A percentile compares a stretch with the other conserved stretches of the same genome.
Evolutionary conservation across 2,113 vertebrate species (phyloP).

Genomic region (Reinhardtius hippoglossoides): DNA sequence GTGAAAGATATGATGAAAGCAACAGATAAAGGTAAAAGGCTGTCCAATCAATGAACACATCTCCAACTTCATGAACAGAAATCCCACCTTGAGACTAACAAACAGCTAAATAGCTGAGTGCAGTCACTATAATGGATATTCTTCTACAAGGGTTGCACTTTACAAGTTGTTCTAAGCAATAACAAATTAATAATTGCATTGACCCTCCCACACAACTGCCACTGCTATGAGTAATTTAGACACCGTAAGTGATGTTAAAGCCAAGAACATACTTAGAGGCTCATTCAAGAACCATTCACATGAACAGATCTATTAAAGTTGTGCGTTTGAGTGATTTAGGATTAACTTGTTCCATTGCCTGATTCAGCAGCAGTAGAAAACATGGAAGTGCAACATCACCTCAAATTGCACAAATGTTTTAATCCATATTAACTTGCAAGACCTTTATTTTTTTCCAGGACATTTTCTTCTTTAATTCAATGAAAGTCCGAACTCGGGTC

Average conservation of each 20-base stretch:
- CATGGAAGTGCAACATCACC: too few relatives aligned
- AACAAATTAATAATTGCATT: background rate
- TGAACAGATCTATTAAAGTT: too few relatives aligned
- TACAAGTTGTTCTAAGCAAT: conserved; percentile 1
- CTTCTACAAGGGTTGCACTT: background rate
- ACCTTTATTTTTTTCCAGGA: too few relatives aligned
- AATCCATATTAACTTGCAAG: too few relatives aligned
- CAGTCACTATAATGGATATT: conserved; percentile 8
- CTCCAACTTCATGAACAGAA: conserved; percentile 21
- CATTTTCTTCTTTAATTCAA: too few relatives aligned
- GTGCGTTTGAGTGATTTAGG: too few relatives aligned
- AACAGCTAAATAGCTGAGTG: conserved; percentile 12
- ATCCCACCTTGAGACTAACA: conserved; percentile 34
- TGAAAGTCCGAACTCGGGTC: too few relatives aligned
- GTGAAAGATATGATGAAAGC: background rate
- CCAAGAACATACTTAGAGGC: background rate
- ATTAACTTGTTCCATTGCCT: too few relatives aligned
- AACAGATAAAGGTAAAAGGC: conserved; percentile 9
- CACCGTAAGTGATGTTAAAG: background rate
- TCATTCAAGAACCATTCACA: too few relatives aligned
- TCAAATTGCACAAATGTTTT: too few relatives aligned
- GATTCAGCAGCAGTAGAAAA: too few relatives aligned
- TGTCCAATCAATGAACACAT: conserved; percentile 6
- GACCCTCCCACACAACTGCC: background rate
- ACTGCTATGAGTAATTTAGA: background rate